Evolutionary conservation across 2,113 vertebrate species (phyloP), one percentile per base, ranked within the genome.

Genomic region (Myiagra hebetior): DNA sequence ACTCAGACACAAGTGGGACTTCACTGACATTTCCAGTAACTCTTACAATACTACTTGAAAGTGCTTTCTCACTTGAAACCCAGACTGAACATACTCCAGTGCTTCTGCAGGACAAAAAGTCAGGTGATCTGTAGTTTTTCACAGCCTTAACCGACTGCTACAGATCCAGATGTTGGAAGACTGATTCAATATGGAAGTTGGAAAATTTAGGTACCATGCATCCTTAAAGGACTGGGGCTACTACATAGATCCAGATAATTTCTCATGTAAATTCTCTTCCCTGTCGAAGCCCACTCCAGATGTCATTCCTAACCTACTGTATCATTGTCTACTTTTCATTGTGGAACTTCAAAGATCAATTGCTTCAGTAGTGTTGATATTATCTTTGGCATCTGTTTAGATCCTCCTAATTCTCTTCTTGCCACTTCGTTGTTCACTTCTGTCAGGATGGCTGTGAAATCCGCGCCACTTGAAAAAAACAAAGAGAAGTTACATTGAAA

Each of bases 301-400:
- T 52, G 41, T n/a, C 47, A 80, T 50, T 95, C 63, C 42, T 87
- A 65, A 65, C 6, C 0, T 1, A 63, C 5, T 13, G 17, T 63
- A 28, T 82, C 86, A 20, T 81, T 85, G 59, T 60, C 62, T 82
- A 3, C 30, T 92, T 64, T 75, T 81, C 60, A 24, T 11, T 75
- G 31, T 44, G 95, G 91, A 77, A 90, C 20, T 90, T 88, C 35
- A 26, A 97, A 96, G 76, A 96, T 75, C 64, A 97, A 6, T 60
- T 2, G n/a, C 35, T 93, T 96, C 73, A 76, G 77, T 21, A 97
- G 88, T 10, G 94, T 97, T 67, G 95, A 94, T 59, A 30, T 87
- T 91, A 96, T 95, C 84, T 95, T 77, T 59, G 96, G 94, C 94
- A 97, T 96, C 78, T 97, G 96, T 59, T 97, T 96, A 52, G 0